Base-by-base conservation (phyloP, 2,113 vertebrate species). In the Pelecanoides urinatrix region DNA sequence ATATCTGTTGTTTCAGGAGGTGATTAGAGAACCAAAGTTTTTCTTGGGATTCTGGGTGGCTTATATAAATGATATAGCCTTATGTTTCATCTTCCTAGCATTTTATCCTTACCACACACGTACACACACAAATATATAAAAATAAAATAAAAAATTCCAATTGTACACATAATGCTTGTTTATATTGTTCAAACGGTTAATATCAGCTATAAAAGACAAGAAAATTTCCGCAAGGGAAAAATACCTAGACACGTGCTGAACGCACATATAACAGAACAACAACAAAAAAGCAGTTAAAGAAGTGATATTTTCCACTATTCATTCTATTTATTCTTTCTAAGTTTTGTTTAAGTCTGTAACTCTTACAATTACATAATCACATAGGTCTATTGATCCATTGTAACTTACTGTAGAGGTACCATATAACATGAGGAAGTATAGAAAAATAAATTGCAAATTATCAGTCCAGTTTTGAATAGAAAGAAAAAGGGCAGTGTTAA, bases 111-210 rank as follows among this genome's bases (percentile, higher is more conserved):
- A 72, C 1, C 10, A 45, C 7, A 49, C 14, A 32, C 5, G 52
- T 4, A 62, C 6, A 63, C 5, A 62, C 8, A 59, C 2, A 58
- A 22, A 21, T 9, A 6, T 40, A 40, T n/a, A 53, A 77, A 36
- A 29, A 19, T 4, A 18, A 62, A 81, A 56, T 7, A n/a, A 63
- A 63, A 49, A 67, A 42, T 6, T 56, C 23, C 12, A 81, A 11
- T 7, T 88, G 12, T 32, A 87, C 22, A 87, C 0, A 1, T 11
- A 47, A 71, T 47, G 17, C 7, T 40, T 1, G 0, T 14, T 71
- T 36, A 49, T 58, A 25, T 67, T 30, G 2, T 49, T 88, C 7
- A 44, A 72, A 65, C 9, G 17, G 4, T 17, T 59, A 47, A 30
- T 6, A 53, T 44, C 8, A 78, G 23, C 32, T 34, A 23, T 7